Base-by-base conservation (phyloP, 1,140 invertebrate genomes). In the Amphibalanus amphitrite region DNA sequence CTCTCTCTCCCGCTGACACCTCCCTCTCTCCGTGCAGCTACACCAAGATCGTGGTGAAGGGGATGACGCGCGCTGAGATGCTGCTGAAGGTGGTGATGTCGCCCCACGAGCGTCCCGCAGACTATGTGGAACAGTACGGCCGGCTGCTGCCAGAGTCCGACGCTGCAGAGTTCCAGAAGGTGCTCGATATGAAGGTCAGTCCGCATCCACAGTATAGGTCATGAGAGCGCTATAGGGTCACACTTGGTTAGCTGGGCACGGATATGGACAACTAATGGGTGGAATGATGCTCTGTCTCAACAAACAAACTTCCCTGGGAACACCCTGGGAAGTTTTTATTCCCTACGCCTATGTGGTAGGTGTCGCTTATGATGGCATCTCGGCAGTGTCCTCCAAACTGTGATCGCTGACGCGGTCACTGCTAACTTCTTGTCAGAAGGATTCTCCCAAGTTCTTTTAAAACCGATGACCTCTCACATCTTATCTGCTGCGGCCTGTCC, bases 21-120 rank as follows among this genome's bases (percentile, higher is more conserved):
- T 74, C 75, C 38, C 75, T 75, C 33, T 38, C 4, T 64, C 74
- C 76, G 28, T 69, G 75, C 73, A 86, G 86, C 77, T 90, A 86
- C 76, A 88, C 86, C 25, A 85, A 89, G 80, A 91, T 97, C 28
- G 95, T 99, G 0, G 88, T 93, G 0, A 96, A 97, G 81, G 90
- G 93, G 59, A 98, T 99, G 93, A 94, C 93, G 4, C 93, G 93
- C 77, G 96, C 95, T 0, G 97, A 99, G 82, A 95, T 98, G 92
- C 93, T 99, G 67, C 82, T 99, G 8, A 99, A 99, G 83, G 86
- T 85, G 71, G 93, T 98, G 0, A 98, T 99, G 94, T 90, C 93
- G 0, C 93, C 94, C 0, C 86, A 91, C 40, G 90, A 95, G 76
- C 85, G 86, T 74, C 81, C 84, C 0, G 84, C 82, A 64, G 81